Percentiles rank a stretch among this genome's conserved stretches.
phyloP scores from a whole-genome alignment of 2,888 invertebrate species.

The Argyresthia goedartella region DNA sequence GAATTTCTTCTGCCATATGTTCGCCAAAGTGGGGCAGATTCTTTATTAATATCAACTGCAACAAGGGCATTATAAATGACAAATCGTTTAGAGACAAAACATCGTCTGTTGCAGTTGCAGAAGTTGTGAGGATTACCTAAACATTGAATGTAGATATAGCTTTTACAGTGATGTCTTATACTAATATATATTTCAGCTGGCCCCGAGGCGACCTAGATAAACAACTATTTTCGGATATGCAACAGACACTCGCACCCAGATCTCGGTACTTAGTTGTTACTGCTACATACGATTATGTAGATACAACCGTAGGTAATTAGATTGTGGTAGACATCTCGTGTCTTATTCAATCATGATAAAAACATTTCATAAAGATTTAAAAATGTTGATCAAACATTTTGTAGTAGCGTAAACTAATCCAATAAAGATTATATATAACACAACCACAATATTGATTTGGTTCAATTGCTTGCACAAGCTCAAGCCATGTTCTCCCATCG shows the following conservation, averaged over 20 bases:
- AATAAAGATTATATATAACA: neutral
- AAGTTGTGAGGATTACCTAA: neutral
- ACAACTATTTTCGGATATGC: constrained; percentile 29
- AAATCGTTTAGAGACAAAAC: neutral
- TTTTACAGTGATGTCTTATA: too few species aligned
- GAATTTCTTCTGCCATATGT: constrained; percentile 1
- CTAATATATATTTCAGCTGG: too few species aligned
- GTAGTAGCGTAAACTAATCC: neutral
- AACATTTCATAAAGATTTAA: neutral
- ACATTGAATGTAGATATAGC: neutral
- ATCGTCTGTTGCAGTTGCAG: neutral
- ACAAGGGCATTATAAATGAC: constrained; percentile 1
- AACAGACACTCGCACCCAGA: constrained; percentile 2
- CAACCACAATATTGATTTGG: neutral
- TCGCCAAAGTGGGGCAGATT: constrained; percentile 2
- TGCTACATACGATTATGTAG: neutral
- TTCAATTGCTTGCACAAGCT: too few species aligned
- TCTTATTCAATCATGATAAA: too few species aligned
- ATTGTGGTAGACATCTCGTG: too few species aligned
- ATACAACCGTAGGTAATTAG: too few species aligned
- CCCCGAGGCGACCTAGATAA: constrained; percentile 26
- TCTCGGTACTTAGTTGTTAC: neutral
- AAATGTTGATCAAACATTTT: neutral
- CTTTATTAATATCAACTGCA: constrained; percentile 2
- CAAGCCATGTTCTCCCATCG: too few species aligned